phyloP scores from a whole-genome alignment of 2,888 invertebrate genomes.

The Alviniconcha strummeri region DNA sequence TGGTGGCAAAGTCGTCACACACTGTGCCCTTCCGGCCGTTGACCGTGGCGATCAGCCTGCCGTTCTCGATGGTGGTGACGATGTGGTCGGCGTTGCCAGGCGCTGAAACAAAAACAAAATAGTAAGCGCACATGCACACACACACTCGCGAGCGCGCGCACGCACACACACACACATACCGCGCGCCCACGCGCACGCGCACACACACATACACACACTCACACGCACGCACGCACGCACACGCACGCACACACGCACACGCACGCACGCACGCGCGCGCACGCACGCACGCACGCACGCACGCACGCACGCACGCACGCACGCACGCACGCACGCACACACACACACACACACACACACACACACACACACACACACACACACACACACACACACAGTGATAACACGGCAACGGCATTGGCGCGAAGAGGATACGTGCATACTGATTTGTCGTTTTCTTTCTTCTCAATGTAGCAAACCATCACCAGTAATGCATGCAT shows the following conservation, averaged over 20 bases:
- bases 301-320: no score
- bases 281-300: no score
- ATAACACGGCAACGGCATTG: no score
- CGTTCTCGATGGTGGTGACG: neutral
- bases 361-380: no score
- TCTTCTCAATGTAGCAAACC: no score
- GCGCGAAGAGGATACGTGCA: no score
- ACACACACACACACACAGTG: no score
- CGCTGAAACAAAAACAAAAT: neutral
- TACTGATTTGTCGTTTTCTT: no score
- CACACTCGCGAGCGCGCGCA: neutral
- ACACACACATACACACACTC: neutral
- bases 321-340: no score
- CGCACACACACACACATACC: neutral
- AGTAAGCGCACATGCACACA: neutral
- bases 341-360: no score
- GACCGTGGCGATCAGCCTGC: slow-evolving; percentile 23
- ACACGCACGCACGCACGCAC: neutral
- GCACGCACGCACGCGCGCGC: no score
- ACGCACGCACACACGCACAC: neutral
- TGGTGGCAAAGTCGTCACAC: slow-evolving; percentile 50
- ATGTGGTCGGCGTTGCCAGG: neutral
- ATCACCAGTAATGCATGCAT: no score
- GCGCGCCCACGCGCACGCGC: neutral
- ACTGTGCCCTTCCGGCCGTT: slow-evolving; percentile 56